Percentiles rank a stretch among this genome's conserved stretches.
phyloP scores from a whole-genome alignment of 2,888 invertebrate genomes.

The Steinernema carpocapsae region DNA sequence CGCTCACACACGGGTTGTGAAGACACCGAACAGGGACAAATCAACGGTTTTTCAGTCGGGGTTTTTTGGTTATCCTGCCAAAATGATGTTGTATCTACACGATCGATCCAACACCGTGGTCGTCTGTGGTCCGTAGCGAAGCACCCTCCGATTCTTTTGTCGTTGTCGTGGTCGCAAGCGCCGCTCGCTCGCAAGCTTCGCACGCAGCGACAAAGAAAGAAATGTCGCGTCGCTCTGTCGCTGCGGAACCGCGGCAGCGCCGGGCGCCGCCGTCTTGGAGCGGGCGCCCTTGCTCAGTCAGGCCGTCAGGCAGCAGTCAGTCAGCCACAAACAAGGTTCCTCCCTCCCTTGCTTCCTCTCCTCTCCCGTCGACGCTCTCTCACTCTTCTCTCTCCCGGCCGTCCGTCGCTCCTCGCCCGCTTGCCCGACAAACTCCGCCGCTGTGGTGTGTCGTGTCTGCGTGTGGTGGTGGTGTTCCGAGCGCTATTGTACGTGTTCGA shows the following conservation, averaged over 20 bases:
- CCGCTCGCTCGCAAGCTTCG: slow-evolving; percentile 30
- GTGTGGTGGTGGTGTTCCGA: slow-evolving; percentile 30
- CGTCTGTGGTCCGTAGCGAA: slow-evolving; percentile 5
- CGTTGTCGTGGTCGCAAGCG: background rate
- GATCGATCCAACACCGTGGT: slow-evolving; percentile 28
- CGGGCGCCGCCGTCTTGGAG: slow-evolving; percentile 29
- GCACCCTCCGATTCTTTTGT: slow-evolving; percentile 7
- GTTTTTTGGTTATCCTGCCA: background rate
- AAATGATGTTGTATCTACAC: background rate
- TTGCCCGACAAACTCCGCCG: slow-evolving; percentile 24
- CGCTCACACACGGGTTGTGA: too few species aligned
- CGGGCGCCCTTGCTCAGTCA: slow-evolving; percentile 18
- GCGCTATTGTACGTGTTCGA: slow-evolving; percentile 31
- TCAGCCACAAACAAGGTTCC: slow-evolving; percentile 33
- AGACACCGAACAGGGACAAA: too few species aligned
- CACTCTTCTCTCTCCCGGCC: slow-evolving; percentile 26
- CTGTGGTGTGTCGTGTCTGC: slow-evolving; percentile 28
- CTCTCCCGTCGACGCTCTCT: slow-evolving; percentile 30
- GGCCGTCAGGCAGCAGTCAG: too few species aligned
- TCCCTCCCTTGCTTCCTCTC: slow-evolving; percentile 32
- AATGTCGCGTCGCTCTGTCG: background rate
- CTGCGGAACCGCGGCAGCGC: slow-evolving; percentile 31
- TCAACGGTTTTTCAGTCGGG: too few species aligned
- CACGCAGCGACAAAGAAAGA: slow-evolving; percentile 17
- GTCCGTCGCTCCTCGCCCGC: slow-evolving; percentile 29